Evolutionary conservation across 1,140 invertebrate genomes (phyloP).

Genomic region (Stegodyphus dumicola): DNA sequence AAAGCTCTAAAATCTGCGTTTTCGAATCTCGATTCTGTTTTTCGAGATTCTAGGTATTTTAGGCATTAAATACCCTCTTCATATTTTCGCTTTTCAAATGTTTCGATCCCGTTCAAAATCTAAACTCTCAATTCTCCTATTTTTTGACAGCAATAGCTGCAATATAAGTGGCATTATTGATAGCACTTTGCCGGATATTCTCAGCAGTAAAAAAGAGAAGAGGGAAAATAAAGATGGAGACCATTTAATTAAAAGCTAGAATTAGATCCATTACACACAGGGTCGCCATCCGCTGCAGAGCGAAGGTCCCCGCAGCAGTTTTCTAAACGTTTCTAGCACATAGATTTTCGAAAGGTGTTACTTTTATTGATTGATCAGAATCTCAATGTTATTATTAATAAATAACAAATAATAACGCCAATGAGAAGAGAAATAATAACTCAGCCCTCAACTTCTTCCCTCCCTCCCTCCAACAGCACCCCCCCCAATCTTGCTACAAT

Average conservation of each 20-base stretch:
- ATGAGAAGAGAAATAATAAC: slow-evolving; percentile 1
- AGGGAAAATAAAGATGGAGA: neutral
- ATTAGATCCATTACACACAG: slow-evolving; percentile 29
- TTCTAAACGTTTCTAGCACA: slow-evolving; percentile 12
- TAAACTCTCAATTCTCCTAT: neutral
- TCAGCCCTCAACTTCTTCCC: neutral
- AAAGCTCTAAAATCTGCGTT: too few relatives aligned
- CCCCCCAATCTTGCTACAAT: neutral
- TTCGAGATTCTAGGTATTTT: too few relatives aligned
- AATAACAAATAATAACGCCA: slow-evolving; percentile 48
- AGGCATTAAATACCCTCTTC: too few relatives aligned
- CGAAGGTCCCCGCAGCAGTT: neutral
- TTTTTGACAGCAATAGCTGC: neutral
- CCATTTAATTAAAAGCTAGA: slow-evolving; percentile 28
- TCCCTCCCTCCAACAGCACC: neutral
- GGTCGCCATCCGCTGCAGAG: neutral
- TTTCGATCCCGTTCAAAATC: too few relatives aligned
- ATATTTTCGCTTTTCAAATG: too few relatives aligned
- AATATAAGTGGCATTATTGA: neutral
- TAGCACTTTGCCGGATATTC: slow-evolving; percentile 19
- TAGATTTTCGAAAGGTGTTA: slow-evolving; percentile 31
- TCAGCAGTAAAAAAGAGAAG: neutral
- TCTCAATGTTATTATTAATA: slow-evolving; percentile 40
- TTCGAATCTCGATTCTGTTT: too few relatives aligned
- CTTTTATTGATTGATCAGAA: slow-evolving; percentile 56